Evolutionary conservation across 1,140 invertebrate genomes (phyloP), one percentile per base, ranked within the genome.

Genomic region (Sesamia nonagrioides): DNA sequence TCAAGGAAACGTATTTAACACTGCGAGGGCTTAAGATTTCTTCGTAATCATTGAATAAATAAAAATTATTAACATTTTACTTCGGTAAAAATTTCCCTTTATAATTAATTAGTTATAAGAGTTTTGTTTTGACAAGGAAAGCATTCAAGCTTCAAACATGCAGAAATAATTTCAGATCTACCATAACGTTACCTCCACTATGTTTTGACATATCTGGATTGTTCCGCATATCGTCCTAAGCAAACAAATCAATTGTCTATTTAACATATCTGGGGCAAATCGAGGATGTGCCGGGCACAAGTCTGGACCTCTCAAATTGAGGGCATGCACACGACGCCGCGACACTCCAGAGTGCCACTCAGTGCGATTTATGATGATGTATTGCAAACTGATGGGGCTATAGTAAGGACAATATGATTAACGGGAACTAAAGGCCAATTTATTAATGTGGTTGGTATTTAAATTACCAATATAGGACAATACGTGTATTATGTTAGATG

Each of bases 291-390:
- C 78, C 81, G 78, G 54, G 69, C 72, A 74, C 79, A 77, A 75
- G 82, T 79, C 81, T 63, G 80, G 73, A 58, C 33, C 82, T 75
- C 81, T 72, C 71, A 83, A 84, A 88, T 84, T 76, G 86, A 81
- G 86, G 81, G 52, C 80, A 79, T 78, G 82, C 80, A 81, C 60
- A 84, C 80, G 77, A 63, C 69, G 45, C 78, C 79, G 78, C 80
- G 80, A 69, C 86, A 85, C 76, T 87, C 83, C 84, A 83, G 75
- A 71, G 72, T 80, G 74, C 50, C 79, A 82, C 81, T 84, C 82
- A 83, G 80, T 63, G 80, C 89, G 89, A 91, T 91, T 91, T 90
- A 90, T 88, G 84, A 88, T 89, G 88, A 90, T 88, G 80, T 84
- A 89, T 89, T 77, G 81, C 78, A 18, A 84, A 78, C 79, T 82